Evolutionary conservation across 2,113 vertebrate species (phyloP), one percentile per base, ranked within the genome.

Genomic region (Corvus moneduloides): DNA sequence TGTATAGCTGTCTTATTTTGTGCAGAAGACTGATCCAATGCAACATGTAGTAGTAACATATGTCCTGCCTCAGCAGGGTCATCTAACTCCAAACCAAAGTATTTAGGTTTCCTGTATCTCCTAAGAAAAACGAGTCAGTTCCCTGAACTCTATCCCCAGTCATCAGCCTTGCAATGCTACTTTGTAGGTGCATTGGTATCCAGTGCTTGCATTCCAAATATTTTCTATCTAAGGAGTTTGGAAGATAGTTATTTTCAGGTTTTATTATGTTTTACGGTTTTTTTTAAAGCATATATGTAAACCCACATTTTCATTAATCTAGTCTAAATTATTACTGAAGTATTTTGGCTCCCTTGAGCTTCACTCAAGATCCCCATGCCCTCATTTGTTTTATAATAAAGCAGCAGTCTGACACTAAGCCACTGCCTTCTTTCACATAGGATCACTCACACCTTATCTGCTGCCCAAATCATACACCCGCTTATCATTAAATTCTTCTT

Each of bases 331-430:
- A 44, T n/a, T 69, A 62, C 26, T 62, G 10, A 80, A 87, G 4
- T 30, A 46, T 16, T 35, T 82, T 39, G 39, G 16, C 48, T 58
- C 11, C 22, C 35, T 15, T 54, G 41, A 77, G n/a, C 11, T 67
- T 63, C 0, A 1, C 10, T 72, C 32, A 79, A 56, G 33, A 61
- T 5, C 4, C 12, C 8, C 1, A 8, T 23, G 28, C 6, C 22
- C 17, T 37, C 7, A 61, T 59, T 48, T 52, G 14, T 43, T 55
- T 58, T 10, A 54, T 18, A 51, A 41, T 8, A 39, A 90, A 74
- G 23, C 39, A 51, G 46, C 14, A 93, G 59, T 8, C 18, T 1
- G 0, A 46, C 10, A 89, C 75, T 18, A 87, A 90, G 56, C 9
- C 20, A n/a, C 37, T 11, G 2, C 2, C 18, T 93, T 86, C 35